Conservation (phyloP, 2,113 vertebrate genomes). For the Oryzias curvinotus region DNA sequence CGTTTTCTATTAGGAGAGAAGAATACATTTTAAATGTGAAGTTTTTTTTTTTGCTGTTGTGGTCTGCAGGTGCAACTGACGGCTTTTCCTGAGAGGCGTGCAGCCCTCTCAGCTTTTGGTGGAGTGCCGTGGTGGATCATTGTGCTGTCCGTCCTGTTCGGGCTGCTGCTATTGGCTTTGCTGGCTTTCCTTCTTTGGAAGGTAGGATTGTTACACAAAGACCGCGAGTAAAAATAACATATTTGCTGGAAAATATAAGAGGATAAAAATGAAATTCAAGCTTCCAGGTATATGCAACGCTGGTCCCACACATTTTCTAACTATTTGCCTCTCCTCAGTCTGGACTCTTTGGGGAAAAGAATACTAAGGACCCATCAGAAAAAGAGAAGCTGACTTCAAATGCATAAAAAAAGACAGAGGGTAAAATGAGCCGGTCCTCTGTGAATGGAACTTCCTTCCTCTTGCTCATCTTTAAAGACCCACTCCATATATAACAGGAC, state of each 20-base stretch:
- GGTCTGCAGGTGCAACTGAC: conserved; percentile 83
- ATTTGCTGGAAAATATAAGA: not conserved
- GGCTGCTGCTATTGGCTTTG: conserved; percentile 87
- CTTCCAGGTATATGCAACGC: conserved; percentile 24
- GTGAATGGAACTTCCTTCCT: conserved; percentile 62
- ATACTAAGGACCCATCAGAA: conserved; percentile 92
- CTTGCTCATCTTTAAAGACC: conserved; percentile 21
- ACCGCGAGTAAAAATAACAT: not conserved
- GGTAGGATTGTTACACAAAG: conserved; percentile 73
- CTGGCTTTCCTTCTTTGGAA: conserved; percentile 94
- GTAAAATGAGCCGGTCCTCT: conserved; percentile 50
- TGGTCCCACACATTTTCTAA: conserved; percentile 80
- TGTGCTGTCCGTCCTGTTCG: conserved; percentile 85
- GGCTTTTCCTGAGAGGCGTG: conserved; percentile 86
- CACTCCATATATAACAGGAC: no score
- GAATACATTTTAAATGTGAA: not conserved
- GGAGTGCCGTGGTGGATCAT: conserved; percentile 95
- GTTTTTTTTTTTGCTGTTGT: not conserved
- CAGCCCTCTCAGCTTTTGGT: conserved; percentile 68
- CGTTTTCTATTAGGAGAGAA: not conserved
- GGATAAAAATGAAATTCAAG: no score
- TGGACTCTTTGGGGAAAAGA: conserved; percentile 96
- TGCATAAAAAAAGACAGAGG: conserved; percentile 81
- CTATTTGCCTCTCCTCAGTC: conserved; percentile 87
- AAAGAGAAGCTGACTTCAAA: conserved; percentile 97